Evolutionary conservation across 2,113 vertebrate species (phyloP).

Genomic region (Rafetus swinhoei): DNA sequence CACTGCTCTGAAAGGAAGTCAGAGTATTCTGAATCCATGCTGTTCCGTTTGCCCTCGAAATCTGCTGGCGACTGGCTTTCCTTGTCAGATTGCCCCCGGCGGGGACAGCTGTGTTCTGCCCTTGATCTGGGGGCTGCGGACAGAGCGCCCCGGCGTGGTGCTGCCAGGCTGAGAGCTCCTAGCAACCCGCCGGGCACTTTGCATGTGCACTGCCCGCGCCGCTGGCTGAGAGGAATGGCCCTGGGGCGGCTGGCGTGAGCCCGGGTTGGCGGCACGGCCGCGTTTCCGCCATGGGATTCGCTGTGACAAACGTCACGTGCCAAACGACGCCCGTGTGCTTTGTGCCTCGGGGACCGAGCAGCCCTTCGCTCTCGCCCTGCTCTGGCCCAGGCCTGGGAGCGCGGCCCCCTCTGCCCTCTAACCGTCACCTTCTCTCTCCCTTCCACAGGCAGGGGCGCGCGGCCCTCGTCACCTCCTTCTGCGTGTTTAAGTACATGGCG

Average conservation of each 20-base stretch:
- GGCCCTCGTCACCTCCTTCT: constrained; percentile 83
- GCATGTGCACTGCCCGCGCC: background rate
- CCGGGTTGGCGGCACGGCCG: background rate
- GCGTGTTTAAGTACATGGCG: constrained; percentile 89
- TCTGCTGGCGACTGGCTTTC: background rate
- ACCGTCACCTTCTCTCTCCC: background rate
- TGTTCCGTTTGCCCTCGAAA: background rate
- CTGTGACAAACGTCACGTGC: too few species aligned
- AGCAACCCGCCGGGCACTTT: background rate
- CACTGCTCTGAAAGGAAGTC: background rate
- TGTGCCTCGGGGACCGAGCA: background rate
- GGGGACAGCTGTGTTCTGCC: background rate
- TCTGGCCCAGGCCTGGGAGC: background rate
- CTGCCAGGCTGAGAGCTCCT: background rate
- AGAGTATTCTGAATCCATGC: too few species aligned
- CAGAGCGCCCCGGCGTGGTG: background rate
- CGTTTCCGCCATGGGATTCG: background rate
- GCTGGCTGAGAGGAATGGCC: background rate
- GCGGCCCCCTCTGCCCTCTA: background rate
- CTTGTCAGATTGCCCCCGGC: background rate
- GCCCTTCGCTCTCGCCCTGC: background rate
- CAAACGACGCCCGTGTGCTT: too few species aligned
- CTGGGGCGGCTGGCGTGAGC: background rate
- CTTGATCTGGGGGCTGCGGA: background rate
- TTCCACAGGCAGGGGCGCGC: constrained; percentile 82